These are phyloP conservation scores for Oryzias sinensis DNA, from an alignment of 2,797 vertebrate genomes.

Conservation along the genomic window DNA sequence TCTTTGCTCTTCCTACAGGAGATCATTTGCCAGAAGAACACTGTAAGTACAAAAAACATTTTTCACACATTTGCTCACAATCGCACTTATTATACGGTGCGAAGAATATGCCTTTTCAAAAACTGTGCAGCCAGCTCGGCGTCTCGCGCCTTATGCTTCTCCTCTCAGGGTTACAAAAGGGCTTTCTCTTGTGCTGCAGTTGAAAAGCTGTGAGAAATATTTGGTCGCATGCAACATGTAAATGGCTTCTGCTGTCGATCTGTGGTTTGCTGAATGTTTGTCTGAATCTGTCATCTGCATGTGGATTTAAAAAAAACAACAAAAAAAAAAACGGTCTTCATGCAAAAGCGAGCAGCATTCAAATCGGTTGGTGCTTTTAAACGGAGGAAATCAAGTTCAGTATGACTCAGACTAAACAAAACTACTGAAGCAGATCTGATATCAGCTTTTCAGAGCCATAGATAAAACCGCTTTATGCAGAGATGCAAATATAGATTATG, in stretches of 20 bases:
- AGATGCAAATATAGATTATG: too few relatives aligned
- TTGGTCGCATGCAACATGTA: slow-evolving; percentile 16
- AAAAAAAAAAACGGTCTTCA: slow-evolving; percentile 3
- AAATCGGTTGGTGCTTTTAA: slow-evolving; percentile 36
- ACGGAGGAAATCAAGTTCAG: slow-evolving; percentile 40
- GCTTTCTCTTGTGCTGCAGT: slow-evolving; percentile 12
- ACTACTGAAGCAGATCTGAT: neutral
- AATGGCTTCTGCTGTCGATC: slow-evolving; percentile 3
- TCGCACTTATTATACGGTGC: slow-evolving; percentile 33
- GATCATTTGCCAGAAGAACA: slow-evolving; percentile 99
- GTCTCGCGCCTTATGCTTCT: slow-evolving; percentile 40
- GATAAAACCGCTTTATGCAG: too few relatives aligned
- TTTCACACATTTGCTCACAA: slow-evolving; percentile 31
- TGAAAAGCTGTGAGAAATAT: slow-evolving; percentile 16
- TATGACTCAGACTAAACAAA: slow-evolving; percentile 1
- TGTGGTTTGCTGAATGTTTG: slow-evolving; percentile 1
- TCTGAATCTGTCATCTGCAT: too few relatives aligned
- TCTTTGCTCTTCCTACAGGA: slow-evolving; percentile 80
- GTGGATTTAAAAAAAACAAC: too few relatives aligned
- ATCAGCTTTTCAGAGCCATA: too few relatives aligned
- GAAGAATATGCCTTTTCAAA: slow-evolving; percentile 43
- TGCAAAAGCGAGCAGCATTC: slow-evolving; percentile 53
- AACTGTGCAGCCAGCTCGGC: slow-evolving; percentile 14
- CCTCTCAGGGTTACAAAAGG: slow-evolving; percentile 11
- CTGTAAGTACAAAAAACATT: slow-evolving; percentile 84